These are phyloP conservation scores for Urosaurus nigricauda DNA, from an alignment of 2,797 vertebrate species.

Conservation along the genomic window DNA sequence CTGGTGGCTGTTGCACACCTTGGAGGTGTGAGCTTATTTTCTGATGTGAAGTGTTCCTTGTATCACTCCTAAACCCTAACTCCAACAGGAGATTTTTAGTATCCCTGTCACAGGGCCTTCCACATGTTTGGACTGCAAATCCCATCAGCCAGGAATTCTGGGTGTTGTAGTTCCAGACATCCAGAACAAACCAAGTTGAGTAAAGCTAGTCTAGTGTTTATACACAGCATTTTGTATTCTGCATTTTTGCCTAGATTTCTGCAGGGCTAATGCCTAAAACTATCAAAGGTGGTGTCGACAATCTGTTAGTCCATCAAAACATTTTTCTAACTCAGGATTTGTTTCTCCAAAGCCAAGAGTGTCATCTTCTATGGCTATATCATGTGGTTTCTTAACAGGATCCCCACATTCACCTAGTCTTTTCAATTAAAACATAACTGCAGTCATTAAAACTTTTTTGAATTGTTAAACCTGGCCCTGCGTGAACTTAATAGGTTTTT, in stretches of 20 bases:
- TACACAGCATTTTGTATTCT: background rate
- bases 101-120: background rate
- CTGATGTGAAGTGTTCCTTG: background rate
- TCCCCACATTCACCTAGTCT: background rate
- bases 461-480: background rate
- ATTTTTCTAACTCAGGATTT: background rate
- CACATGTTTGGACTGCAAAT: background rate
- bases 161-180: background rate
- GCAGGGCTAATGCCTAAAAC: background rate
- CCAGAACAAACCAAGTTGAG: background rate
- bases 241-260: background rate
- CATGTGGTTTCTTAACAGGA: background rate
- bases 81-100: background rate
- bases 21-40: background rate
- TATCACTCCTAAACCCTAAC: background rate
- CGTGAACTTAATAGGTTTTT: background rate
- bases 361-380: background rate
- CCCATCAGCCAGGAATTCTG: background rate
- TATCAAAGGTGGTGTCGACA: background rate
- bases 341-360: background rate
- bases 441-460: background rate
- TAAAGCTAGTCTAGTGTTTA: background rate
- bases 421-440: background rate
- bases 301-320: too few species aligned
- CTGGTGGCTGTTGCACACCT: background rate